Evolutionary conservation across 2,113 vertebrate genomes (phyloP), one percentile per base, ranked within the genome.

Genomic region (Maccullochella peelii): DNA sequence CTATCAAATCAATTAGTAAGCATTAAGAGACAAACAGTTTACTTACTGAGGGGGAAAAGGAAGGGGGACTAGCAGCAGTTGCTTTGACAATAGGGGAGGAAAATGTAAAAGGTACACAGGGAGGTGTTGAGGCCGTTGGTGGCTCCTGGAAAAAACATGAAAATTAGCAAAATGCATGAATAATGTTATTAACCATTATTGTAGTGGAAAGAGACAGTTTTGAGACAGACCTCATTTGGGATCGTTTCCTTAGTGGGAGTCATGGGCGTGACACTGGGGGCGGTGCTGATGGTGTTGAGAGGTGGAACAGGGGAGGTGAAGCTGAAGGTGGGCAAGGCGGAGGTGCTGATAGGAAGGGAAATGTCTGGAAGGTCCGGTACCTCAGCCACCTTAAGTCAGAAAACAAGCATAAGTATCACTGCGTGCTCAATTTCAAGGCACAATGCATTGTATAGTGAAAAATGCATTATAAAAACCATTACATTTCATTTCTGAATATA

Each of bases 1-100:
- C 27, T 9, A 23, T n/a, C 38, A 21, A 23, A 73, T 15, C 2
- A 54, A 36, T 47, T 8, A 47, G 0, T 40, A n/a, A 42, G 38
- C 49, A 67, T 7, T 25, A 54, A 59, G 1, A 57, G 50, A 12
- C 9, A 33, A 69, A 75, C 4, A 3, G 3, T 70, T 23, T 63
- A 97, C 98, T 97, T 96, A 99, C 98, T 92, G 97, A 96, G 38
- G 96, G 94, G 0, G 95, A 95, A 83, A 97, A 96, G 92, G 96
- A 95, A 87, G 96, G 95, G 65, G 96, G 95, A 91, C 96, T 97
- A 73, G 96, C 93, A 95, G 97, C 96, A 66, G 97, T 97, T 79
- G 97, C 97, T 91, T 97, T 99, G 92, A 99, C 97, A 91, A 99
- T 98, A 42, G 98, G 98, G 91, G 97, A 98, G 88, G 98, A 98